Conservation (phyloP, 2,888 invertebrate species). For the Amblyteles armatorius region DNA sequence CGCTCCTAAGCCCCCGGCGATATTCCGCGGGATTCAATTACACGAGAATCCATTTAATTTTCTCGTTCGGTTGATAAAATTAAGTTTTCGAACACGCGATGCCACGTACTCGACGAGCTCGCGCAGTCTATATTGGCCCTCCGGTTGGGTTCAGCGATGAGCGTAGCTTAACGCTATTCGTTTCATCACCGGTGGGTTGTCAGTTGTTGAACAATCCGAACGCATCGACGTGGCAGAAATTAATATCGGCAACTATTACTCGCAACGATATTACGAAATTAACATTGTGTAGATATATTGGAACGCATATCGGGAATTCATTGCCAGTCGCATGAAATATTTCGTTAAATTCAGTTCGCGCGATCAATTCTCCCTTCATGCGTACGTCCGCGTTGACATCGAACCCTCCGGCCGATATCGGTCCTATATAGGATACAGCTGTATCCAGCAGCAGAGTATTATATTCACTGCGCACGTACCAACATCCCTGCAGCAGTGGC, state of each 20-base stretch:
- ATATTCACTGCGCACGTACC: constrained; percentile 57
- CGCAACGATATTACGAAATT: background rate
- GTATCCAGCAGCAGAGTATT: constrained; percentile 48
- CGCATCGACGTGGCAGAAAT: background rate
- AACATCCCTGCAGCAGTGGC: constrained; percentile 12
- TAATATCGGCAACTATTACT: background rate
- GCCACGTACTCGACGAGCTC: constrained; percentile 16
- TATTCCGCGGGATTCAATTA: constrained; percentile 59
- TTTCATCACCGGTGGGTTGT: background rate
- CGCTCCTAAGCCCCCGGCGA: constrained; percentile 23
- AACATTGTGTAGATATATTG: background rate
- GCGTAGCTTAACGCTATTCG: background rate
- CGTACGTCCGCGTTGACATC: constrained; percentile 47
- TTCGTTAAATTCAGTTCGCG: constrained; percentile 35
- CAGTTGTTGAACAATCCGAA: background rate
- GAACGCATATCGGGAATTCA: constrained; percentile 2
- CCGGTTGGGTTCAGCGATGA: constrained; percentile 19
- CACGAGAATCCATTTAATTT: constrained; percentile 54
- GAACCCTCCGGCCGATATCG: constrained; percentile 25
- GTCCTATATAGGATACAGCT: constrained; percentile 37
- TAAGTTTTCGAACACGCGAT: constrained; percentile 44
- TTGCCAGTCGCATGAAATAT: constrained; percentile 20
- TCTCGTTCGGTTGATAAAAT: constrained; percentile 50
- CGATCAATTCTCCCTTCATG: constrained; percentile 43
- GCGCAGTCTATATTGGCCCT: constrained; percentile 18